phyloP scores from a whole-genome alignment of 2,797 vertebrate species.

The Fistularia tabacaria region DNA sequence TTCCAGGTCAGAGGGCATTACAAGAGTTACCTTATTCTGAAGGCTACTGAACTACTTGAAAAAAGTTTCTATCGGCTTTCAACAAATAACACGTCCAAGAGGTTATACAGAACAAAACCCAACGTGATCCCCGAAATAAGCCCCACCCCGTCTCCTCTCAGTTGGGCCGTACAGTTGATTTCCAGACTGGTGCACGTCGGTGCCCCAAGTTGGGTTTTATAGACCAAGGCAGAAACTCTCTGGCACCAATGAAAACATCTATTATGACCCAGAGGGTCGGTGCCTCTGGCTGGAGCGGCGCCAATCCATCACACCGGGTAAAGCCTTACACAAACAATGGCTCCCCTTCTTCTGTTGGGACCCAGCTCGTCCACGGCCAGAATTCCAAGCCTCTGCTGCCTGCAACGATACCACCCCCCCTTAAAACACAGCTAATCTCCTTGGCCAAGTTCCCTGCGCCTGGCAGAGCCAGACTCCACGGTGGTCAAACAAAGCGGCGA shows the following conservation, averaged over 20 bases:
- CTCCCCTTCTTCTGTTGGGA: constrained; percentile 19
- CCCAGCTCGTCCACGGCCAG: constrained; percentile 17
- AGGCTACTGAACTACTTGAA: no score
- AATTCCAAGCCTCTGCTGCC: constrained; percentile 19
- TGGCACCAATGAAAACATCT: constrained; percentile 2
- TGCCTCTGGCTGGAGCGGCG: constrained; percentile 60
- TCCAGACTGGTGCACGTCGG: no score
- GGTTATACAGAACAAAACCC: no score
- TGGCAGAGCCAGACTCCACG: constrained; percentile 18
- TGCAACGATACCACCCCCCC: constrained; percentile 56
- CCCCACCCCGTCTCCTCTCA: no score
- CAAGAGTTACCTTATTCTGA: no score
- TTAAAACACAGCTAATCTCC: constrained; percentile 54
- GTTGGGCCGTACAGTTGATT: no score
- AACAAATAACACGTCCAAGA: no score
- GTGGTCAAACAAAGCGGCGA: constrained; percentile 44
- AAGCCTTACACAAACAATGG: constrained; percentile 70
- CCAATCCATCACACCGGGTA: constrained; percentile 58
- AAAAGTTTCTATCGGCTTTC: no score
- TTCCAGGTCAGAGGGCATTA: no score
- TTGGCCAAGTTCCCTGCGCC: constrained; percentile 35
- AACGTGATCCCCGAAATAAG: no score
- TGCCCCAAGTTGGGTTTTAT: no score
- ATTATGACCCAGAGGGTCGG: neutral
- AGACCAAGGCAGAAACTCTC: neutral